A percentile compares a stretch with the other conserved stretches of the same genome.
Conservation (phyloP, 2,797 vertebrate species). For the Neosilurus hyrtlii region DNA sequence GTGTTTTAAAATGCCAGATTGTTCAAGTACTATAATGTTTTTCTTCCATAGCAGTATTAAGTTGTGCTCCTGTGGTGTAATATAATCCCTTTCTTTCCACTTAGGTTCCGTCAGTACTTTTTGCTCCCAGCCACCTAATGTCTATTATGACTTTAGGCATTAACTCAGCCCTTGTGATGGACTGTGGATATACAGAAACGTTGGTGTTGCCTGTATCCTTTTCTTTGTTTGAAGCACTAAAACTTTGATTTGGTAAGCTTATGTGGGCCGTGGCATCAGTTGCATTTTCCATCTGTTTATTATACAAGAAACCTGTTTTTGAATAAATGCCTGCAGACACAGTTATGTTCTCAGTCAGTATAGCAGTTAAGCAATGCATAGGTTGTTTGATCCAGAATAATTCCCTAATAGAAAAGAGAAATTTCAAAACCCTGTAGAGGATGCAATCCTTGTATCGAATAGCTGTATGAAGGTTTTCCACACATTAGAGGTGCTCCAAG, state of each 20-base stretch:
- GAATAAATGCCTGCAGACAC: not conserved
- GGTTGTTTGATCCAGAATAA: not conserved
- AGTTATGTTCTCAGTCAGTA: not conserved
- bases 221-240: not conserved
- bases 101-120: conserved; percentile 93
- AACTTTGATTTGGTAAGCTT: not conserved
- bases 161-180: conserved; percentile 95
- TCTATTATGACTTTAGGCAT: conserved; percentile 94
- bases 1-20: not conserved
- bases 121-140: conserved; percentile 95
- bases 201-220: conserved; percentile 95
- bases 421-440: not conserved
- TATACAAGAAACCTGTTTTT: not conserved
- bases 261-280: too few species aligned
- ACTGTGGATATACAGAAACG: conserved; percentile 93
- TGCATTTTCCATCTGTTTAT: not conserved
- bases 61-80: conserved; percentile 82
- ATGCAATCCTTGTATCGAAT: too few species aligned
- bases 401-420: not conserved
- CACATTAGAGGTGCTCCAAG: not conserved
- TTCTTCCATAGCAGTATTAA: not conserved
- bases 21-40: not conserved
- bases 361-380: not conserved
- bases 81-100: not conserved
- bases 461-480: not conserved